Base-by-base conservation (phyloP, 2,888 invertebrate genomes). In the Brachypalpus laphriformis region DNA sequence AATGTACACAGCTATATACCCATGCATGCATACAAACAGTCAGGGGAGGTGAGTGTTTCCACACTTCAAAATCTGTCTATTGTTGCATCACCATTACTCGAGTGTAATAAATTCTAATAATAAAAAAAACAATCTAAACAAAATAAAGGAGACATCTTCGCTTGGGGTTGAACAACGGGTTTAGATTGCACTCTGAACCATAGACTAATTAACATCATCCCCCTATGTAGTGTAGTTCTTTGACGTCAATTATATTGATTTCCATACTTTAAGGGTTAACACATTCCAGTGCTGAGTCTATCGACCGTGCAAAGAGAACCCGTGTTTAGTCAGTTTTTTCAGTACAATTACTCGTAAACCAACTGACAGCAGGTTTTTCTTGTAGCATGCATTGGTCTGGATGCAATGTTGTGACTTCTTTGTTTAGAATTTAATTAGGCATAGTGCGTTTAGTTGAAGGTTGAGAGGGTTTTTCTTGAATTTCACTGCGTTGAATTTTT, bases 171-270 rank as follows among this genome's bases (percentile, higher is more conserved):
- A 37, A 49, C 37, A 65, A 49, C 40, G 37, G 22, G 42, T 49
- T 45, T 72, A 14, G 42, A 72, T 65, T 71, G 65, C 47, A 56
- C 76, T 76, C 65, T 82, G 63, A 68, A 49, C 74, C 16, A 2
- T 57, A 59, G 81, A 57, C 42, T 59, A 70, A 82, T 57, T 76
- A 51, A n/a, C 70, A 14, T 72, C 42, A 42, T 47, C 61, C 37
- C 25, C 22, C 34, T 34, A 11, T 11, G 9, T 9, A 25, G 57
- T 75, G 42, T 40, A 5, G 8, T 51, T 56, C 31, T 49, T 71
- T 82, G 76, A 82, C 76, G 76, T 82, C 82, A 82, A 54, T 34
- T 63, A n/a, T 71, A 82, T 82, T 54, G 82, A 82, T 82, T 82
- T 65, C 42, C 20, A 31, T 31, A n/a, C 14, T 40, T 49, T 31